Evolutionary conservation across 2,888 invertebrate genomes (phyloP).

Genomic region (Hydrotaea diabolus): DNA sequence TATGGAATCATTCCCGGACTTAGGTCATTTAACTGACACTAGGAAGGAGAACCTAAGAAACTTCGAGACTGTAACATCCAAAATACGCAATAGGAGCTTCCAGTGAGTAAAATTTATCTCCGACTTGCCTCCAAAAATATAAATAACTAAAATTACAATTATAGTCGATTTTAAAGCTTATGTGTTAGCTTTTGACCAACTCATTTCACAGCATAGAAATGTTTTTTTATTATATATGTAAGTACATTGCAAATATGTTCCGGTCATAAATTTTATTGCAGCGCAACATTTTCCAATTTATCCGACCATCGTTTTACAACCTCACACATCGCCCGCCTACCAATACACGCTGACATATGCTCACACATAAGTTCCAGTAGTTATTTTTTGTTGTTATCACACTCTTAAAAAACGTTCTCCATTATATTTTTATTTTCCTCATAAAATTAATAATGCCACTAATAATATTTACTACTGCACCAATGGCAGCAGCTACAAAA

Average conservation of each 20-base stretch:
- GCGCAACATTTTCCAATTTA: constrained; percentile 18
- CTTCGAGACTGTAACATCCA: too few relatives aligned
- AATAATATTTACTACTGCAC: constrained; percentile 13
- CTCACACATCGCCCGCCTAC: neutral
- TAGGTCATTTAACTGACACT: too few relatives aligned
- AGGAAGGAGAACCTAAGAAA: too few relatives aligned
- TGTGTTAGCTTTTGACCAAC: neutral
- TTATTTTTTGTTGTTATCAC: constrained; percentile 4
- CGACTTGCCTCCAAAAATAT: neutral
- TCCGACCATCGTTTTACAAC: neutral
- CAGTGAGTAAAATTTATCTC: too few relatives aligned
- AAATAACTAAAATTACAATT: neutral
- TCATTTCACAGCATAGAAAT: neutral
- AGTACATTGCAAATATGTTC: neutral
- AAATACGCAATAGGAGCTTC: too few relatives aligned
- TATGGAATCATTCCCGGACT: too few relatives aligned
- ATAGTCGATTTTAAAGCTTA: neutral
- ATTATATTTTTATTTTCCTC: constrained; percentile 6
- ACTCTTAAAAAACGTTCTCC: constrained; percentile 20
- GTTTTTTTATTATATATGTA: neutral
- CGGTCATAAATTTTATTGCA: constrained; percentile 18
- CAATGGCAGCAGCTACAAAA: neutral
- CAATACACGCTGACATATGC: neutral
- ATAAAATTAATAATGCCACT: constrained; percentile 37
- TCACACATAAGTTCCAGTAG: neutral